Evolutionary conservation across 2,888 invertebrate species (phyloP).

Genomic region (Caenorhabditis auriculariae): DNA sequence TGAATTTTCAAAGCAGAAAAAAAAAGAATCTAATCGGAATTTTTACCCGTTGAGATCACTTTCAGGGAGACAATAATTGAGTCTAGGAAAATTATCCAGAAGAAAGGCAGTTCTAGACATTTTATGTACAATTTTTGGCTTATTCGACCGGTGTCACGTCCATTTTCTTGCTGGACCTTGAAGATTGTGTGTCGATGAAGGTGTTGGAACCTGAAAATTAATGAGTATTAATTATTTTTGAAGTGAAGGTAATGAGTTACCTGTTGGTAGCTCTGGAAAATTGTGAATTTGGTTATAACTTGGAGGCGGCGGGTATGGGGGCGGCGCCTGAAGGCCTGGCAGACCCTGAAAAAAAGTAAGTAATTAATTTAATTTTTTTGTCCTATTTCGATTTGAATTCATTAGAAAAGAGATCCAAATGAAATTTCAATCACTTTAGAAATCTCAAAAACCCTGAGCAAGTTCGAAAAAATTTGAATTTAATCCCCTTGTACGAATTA

Average conservation of each 20-base stretch:
- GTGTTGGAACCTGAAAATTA: conserved; percentile 17
- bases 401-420: no score
- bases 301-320: conserved; percentile 42
- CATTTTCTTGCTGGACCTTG: conserved; percentile 16
- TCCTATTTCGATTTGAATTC: no score
- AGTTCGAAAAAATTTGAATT: no score
- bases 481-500: no score
- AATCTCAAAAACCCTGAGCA: no score
- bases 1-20: background rate
- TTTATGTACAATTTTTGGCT: background rate
- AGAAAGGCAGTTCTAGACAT: background rate
- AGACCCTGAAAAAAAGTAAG: conserved; percentile 24
- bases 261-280: conserved; percentile 33
- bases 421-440: no score
- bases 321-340: conserved; percentile 37
- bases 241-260: background rate
- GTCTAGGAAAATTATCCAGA: background rate
- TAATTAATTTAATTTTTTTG: no score
- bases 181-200: conserved; percentile 17
- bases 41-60: background rate
- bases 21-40: background rate
- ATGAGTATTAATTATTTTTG: background rate
- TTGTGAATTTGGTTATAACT: conserved; percentile 33
- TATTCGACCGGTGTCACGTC: conserved; percentile 35
- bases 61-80: background rate